Percentiles rank a stretch among this genome's conserved stretches.
These are phyloP conservation scores for Sebastes melanostomus DNA, from an alignment of 2,797 vertebrate species.

Conservation along the genomic window DNA sequence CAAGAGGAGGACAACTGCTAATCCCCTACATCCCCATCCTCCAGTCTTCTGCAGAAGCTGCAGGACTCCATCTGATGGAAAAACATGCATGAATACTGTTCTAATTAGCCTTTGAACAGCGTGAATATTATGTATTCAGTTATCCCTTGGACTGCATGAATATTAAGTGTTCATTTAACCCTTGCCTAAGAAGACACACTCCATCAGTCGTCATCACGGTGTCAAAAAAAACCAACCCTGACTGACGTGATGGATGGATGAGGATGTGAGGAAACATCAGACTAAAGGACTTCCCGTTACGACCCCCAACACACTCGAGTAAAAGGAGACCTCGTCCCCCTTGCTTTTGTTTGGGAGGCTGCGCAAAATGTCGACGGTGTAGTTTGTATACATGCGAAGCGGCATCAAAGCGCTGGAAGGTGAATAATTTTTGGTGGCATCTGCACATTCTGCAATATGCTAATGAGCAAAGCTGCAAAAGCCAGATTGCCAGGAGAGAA, in stretches of 20 bases:
- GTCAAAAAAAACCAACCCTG: slow-evolving; percentile 46
- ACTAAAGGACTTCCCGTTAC: slow-evolving; percentile 27
- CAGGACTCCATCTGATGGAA: slow-evolving; percentile 37
- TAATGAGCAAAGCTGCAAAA: slow-evolving; percentile 81
- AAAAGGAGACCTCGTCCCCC: slow-evolving; percentile 32
- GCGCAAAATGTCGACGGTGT: slow-evolving; percentile 72
- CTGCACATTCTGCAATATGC: slow-evolving; percentile 85
- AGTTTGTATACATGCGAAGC: slow-evolving; percentile 72
- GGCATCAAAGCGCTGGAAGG: slow-evolving; percentile 78
- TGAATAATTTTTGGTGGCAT: slow-evolving; percentile 82
- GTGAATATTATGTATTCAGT: slow-evolving; percentile 47
- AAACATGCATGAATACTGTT: slow-evolving; percentile 46
- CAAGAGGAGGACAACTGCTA: slow-evolving; percentile 30
- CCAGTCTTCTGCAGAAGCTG: slow-evolving; percentile 7
- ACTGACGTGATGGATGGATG: slow-evolving; percentile 58
- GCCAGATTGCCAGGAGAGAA: slow-evolving; percentile 81
- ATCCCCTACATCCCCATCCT: slow-evolving; percentile 28
- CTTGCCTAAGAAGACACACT: slow-evolving; percentile 30
- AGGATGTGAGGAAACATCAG: slow-evolving; percentile 41
- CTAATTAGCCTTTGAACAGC: slow-evolving; percentile 55
- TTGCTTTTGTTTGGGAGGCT: slow-evolving; percentile 56
- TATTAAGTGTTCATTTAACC: slow-evolving; percentile 66
- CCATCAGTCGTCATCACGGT: slow-evolving; percentile 46
- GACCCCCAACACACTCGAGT: neutral
- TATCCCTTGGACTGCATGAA: slow-evolving; percentile 56